phyloP scores from a whole-genome alignment of 2,888 invertebrate genomes.

The Caradrina kadenii region DNA sequence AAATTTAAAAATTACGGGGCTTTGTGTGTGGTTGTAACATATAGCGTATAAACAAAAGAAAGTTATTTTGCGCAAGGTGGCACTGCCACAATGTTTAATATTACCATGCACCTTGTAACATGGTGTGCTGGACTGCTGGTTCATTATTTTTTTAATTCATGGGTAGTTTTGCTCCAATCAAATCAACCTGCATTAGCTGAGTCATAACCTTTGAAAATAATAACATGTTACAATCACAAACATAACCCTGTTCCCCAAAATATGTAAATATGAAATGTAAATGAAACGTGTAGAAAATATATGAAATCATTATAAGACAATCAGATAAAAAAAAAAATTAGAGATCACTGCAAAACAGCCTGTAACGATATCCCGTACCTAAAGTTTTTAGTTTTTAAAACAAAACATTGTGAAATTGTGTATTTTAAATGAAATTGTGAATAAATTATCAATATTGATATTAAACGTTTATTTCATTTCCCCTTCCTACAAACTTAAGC shows the following conservation, averaged over 20 bases:
- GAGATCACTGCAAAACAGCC: slow-evolving; percentile 84
- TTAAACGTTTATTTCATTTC: slow-evolving; percentile 76
- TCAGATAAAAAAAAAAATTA: slow-evolving; percentile 80
- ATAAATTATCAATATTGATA: slow-evolving; percentile 91
- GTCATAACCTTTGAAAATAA: slow-evolving; percentile 18
- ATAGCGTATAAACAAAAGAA: slow-evolving; percentile 38
- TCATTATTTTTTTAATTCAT: slow-evolving; percentile 28
- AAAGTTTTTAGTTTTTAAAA: slow-evolving; percentile 89
- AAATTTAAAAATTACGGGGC: slow-evolving; percentile 73
- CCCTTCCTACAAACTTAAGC: slow-evolving; percentile 29
- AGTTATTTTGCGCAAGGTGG: slow-evolving; percentile 59
- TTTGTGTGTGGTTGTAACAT: slow-evolving; percentile 73
- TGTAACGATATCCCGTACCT: slow-evolving; percentile 88
- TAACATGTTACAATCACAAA: slow-evolving; percentile 69
- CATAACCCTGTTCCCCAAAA: slow-evolving; percentile 75
- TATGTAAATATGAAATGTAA: slow-evolving; percentile 86
- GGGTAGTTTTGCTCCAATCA: slow-evolving; percentile 38
- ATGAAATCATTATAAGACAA: slow-evolving; percentile 78
- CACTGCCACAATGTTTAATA: slow-evolving; percentile 35
- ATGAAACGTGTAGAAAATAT: slow-evolving; percentile 85
- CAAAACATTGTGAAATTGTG: slow-evolving; percentile 90
- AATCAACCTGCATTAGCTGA: slow-evolving; percentile 28
- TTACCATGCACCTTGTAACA: slow-evolving; percentile 46
- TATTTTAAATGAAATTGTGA: slow-evolving; percentile 91
- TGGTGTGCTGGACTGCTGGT: background rate